Conservation (phyloP, 1,140 invertebrate species). For the Penaeus chinensis region DNA sequence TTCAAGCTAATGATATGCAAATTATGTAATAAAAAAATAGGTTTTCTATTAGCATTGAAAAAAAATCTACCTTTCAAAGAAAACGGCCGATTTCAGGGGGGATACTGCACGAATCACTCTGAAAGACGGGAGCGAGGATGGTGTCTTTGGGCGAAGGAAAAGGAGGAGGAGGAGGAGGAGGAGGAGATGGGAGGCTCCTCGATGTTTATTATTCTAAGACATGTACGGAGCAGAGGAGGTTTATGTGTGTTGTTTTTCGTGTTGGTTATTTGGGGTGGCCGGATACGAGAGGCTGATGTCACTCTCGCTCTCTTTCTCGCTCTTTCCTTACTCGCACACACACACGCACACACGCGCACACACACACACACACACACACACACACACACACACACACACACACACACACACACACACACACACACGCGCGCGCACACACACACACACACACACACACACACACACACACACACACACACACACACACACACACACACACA, state of each 20-base stretch:
- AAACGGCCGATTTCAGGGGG: no score
- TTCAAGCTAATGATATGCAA: no score
- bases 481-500: slow-evolving; percentile 1
- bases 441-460: slow-evolving; percentile 31
- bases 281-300: slow-evolving; percentile 34
- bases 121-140: no score
- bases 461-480: slow-evolving; percentile 20
- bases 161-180: slow-evolving; percentile 18
- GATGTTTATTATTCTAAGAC: slow-evolving; percentile 58
- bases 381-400: neutral
- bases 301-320: neutral
- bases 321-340: neutral
- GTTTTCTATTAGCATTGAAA: no score
- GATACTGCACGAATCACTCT: no score
- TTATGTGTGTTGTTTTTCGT: slow-evolving; percentile 57
- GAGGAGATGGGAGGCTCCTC: slow-evolving; percentile 1
- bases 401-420: neutral
- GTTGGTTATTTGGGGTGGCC: slow-evolving; percentile 46
- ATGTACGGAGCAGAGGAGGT: slow-evolving; percentile 54
- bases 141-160: neutral
- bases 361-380: neutral
- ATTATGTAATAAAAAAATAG: no score
- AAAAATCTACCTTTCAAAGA: no score
- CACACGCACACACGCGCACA: neutral
- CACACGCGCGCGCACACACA: no score